Evolutionary conservation across 2,113 vertebrate species (phyloP), one percentile per base, ranked within the genome.

Genomic region (Hippopotamus amphibius): DNA sequence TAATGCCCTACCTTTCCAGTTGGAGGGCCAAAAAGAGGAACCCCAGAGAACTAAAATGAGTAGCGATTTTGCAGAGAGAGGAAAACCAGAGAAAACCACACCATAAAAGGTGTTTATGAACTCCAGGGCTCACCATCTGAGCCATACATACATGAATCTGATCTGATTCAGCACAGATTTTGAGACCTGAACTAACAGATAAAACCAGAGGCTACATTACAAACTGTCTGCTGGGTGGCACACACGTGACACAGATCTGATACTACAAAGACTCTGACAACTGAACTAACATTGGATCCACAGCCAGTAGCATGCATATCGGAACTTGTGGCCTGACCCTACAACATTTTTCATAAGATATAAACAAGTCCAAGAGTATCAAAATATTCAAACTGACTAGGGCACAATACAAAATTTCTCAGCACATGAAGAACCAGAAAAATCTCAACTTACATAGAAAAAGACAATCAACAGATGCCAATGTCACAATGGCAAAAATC

Each of bases 381-480:
- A 43, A 85, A 93, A 74, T 84, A 87, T 80, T 79, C 33, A 72
- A 83, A 86, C 80, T 93, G 24, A 21, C 5, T 69, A 93, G 30
- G 46, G 46, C 41, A 66, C 14, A 84, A 55, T 10, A 48, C 5
- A 90, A 84, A 95, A 46, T 59, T 55, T 85, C 13, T 88, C 33
- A 81, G 28, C 4, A 37, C 48, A 48, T 21, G 14, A 84, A 61
- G n/a, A 91, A 66, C 19, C 15, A 90, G 17, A 37, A 92, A 48
- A 82, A 53, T 41, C 9, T 92, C 71, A 66, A n/a, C 9, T 77
- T 37, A 22, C 19, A 37, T 46, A 43, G n/a, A 12, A 53, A 92
- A 94, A 80, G 43, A 37, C 6, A 92, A 41, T 61, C 41, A 89
- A 33, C 14, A 90, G 50, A 65, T 53, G 30, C 19, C 33, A 84